These are phyloP conservation scores for Spea bombifrons DNA, from an alignment of 2,113 vertebrate species.

Conservation along the genomic window DNA sequence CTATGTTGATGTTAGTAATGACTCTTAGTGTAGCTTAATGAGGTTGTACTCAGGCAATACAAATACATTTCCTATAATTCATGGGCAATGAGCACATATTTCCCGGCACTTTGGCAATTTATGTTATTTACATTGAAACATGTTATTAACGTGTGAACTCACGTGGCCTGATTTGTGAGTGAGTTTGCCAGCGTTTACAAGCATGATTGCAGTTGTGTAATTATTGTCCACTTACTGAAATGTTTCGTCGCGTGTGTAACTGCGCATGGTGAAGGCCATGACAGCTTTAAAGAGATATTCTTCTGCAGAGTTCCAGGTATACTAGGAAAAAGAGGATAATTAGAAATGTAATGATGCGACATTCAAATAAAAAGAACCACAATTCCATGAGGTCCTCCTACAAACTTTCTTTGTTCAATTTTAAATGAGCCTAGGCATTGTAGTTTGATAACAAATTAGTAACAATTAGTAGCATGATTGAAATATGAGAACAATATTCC, in stretches of 20 bases:
- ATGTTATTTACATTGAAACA: background rate
- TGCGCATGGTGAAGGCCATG: conserved; percentile 87
- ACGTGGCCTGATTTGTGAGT: no score
- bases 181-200: no score
- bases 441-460: no score
- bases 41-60: background rate
- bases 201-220: no score
- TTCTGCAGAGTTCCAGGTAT: conserved; percentile 82
- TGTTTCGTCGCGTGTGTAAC: conserved; percentile 52
- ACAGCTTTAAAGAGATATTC: conserved; percentile 86
- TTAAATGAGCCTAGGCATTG: no score
- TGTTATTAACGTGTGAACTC: no score
- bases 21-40: background rate
- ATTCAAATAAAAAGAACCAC: no score
- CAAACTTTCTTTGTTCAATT: background rate
- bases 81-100: background rate
- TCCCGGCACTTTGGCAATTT: background rate
- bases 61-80: background rate
- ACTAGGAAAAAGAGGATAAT: conserved; percentile 61
- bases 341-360: background rate
- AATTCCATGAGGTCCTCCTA: background rate
- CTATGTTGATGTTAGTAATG: background rate
- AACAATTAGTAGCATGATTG: no score
- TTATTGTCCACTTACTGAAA: conserved; percentile 72
- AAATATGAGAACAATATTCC: no score